Evolutionary conservation across 1,140 invertebrate species (phyloP).

Genomic region (Drosophila quadrilineata): DNA sequence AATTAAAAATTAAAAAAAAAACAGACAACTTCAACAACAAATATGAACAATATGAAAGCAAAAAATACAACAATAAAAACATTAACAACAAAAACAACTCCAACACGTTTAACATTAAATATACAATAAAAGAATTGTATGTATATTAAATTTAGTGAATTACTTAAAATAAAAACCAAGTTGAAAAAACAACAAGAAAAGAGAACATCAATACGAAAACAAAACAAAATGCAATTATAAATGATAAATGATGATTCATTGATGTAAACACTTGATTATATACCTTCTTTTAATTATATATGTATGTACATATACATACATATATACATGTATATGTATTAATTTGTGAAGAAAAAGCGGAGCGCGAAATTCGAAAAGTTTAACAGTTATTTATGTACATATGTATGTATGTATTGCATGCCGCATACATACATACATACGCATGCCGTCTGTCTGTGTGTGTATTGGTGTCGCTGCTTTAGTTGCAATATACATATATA

Average conservation of each 20-base stretch:
- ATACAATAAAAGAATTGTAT: constrained; percentile 42
- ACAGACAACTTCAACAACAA: too few relatives aligned
- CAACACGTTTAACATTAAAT: constrained; percentile 6
- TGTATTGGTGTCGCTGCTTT: constrained; percentile 48
- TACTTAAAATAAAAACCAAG: constrained; percentile 30
- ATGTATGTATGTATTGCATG: neutral
- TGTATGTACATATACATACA: neutral
- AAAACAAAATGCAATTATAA: constrained; percentile 8
- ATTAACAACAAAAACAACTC: constrained; percentile 7
- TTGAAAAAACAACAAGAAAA: constrained; percentile 6
- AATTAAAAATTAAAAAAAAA: neutral
- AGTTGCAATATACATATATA: constrained; percentile 52
- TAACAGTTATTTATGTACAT: constrained; percentile 8
- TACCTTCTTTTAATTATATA: neutral
- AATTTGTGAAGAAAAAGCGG: neutral
- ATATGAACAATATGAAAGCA: neutral
- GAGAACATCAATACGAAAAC: constrained; percentile 19
- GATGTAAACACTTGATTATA: constrained; percentile 23
- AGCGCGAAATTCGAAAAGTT: constrained; percentile 1
- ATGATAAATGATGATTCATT: constrained; percentile 20
- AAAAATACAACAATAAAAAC: constrained; percentile 18
- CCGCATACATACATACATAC: neutral
- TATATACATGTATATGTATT: constrained; percentile 18
- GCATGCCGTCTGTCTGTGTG: constrained; percentile 1
- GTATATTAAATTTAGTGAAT: constrained; percentile 44